Conservation (phyloP, 2,113 vertebrate genomes). For the Fulmarus glacialis region DNA sequence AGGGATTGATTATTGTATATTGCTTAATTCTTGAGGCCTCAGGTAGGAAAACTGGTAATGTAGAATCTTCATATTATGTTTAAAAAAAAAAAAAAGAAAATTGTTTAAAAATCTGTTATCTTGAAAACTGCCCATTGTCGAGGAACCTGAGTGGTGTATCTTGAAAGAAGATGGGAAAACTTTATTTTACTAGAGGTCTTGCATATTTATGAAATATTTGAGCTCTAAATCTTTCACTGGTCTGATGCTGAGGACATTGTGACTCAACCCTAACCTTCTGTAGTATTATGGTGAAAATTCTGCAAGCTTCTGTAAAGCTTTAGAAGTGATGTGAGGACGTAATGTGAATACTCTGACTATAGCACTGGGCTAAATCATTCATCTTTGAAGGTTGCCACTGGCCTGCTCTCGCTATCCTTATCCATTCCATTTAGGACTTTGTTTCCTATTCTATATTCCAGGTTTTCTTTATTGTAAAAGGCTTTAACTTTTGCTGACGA, state of each 20-base stretch:
- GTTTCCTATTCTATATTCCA: not conserved
- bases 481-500: not conserved
- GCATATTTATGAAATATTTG: not conserved
- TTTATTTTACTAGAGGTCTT: not conserved
- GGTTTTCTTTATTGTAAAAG: not conserved
- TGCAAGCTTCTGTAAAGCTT: not conserved
- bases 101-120: not conserved
- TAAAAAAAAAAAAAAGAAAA: not conserved
- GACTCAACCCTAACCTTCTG: rapidly evolving
- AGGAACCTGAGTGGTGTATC: not conserved
- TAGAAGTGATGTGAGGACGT: not conserved
- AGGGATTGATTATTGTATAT: not conserved
- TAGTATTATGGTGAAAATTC: not conserved
- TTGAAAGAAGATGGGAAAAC: not conserved
- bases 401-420: not conserved
- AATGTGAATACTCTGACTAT: not conserved
- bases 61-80: not conserved
- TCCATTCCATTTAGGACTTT: not conserved
- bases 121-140: not conserved
- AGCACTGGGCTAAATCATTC: not conserved
- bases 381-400: not conserved
- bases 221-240: not conserved
- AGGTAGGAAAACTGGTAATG: not conserved
- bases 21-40: not conserved
- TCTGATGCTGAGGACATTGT: not conserved